phyloP scores from a whole-genome alignment of 2,113 vertebrate genomes.

The Vulpes ferrilata region DNA sequence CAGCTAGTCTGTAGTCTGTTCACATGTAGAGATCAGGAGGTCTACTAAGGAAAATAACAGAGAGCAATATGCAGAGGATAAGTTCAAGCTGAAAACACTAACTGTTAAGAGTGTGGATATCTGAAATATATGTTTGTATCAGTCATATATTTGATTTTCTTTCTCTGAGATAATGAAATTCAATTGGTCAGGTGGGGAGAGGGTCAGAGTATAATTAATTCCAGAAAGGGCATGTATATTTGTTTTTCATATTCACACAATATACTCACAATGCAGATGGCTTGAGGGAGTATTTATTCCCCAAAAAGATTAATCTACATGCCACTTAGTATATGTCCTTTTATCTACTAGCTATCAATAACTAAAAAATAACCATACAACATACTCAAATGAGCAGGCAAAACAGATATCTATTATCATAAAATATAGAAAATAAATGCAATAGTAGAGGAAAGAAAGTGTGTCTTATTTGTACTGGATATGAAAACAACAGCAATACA shows the following conservation, averaged over 20 bases:
- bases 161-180: background rate
- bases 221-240: background rate
- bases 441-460: background rate
- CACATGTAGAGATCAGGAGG: background rate
- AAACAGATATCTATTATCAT: background rate
- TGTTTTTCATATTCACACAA: background rate
- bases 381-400: constrained; percentile 57
- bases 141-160: background rate
- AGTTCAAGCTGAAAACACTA: background rate
- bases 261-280: background rate
- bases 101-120: background rate
- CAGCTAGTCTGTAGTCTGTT: constrained; percentile 6
- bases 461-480: background rate
- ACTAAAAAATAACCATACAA: background rate
- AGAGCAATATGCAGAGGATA: background rate
- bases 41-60: background rate
- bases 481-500: constrained; percentile 54
- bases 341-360: background rate
- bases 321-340: background rate
- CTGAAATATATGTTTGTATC: background rate
- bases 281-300: constrained; percentile 20
- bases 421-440: constrained; percentile 58
- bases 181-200: background rate
- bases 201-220: background rate
- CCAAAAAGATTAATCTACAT: background rate